Conservation (phyloP, 2,797 vertebrate species). For the Macropus fuliginosus region DNA sequence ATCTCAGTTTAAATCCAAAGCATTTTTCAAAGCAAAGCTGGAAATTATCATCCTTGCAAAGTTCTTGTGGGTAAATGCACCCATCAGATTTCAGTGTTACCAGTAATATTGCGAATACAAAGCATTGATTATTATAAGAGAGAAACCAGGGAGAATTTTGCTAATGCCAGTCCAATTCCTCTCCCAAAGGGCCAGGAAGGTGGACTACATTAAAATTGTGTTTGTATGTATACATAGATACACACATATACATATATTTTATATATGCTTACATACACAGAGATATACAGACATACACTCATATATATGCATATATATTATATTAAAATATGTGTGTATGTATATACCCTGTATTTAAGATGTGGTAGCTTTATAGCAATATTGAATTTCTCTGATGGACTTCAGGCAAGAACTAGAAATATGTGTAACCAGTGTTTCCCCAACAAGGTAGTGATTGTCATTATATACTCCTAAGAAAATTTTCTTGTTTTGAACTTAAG, state of each 20-base stretch:
- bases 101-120: background rate
- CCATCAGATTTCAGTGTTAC: background rate
- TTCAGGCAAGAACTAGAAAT: background rate
- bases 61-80: background rate
- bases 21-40: constrained; percentile 20
- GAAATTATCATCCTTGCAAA: background rate
- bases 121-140: background rate
- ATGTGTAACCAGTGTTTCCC: background rate
- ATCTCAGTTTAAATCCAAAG: constrained; percentile 32
- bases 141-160: background rate
- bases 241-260: too few relatives aligned
- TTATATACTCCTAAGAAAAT: background rate
- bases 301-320: too few relatives aligned
- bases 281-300: background rate
- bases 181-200: background rate
- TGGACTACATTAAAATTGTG: background rate
- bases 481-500: background rate
- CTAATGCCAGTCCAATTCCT: background rate
- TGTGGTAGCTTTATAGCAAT: background rate
- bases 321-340: too few relatives aligned
- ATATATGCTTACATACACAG: background rate
- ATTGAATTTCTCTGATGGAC: background rate
- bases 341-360: background rate
- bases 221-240: too few relatives aligned
- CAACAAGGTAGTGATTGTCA: background rate